Percentiles rank a stretch among this genome's conserved stretches.
phyloP scores from a whole-genome alignment of 2,888 invertebrate genomes.

The Halictus ligatus region DNA sequence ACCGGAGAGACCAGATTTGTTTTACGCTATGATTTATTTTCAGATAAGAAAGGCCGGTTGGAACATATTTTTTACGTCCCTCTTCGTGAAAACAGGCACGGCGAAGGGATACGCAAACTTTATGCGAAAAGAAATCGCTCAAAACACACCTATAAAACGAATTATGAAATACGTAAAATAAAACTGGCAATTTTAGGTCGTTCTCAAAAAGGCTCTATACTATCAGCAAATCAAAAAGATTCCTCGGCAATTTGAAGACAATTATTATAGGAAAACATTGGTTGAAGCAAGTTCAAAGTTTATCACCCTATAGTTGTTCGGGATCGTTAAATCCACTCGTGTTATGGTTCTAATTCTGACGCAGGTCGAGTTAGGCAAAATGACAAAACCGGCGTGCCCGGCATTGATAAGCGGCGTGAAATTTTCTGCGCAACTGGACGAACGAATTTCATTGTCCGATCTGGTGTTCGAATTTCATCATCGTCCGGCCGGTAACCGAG shows the following conservation, averaged over 20 bases:
- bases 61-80: not conserved
- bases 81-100: not conserved
- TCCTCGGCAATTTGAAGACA: too few relatives aligned
- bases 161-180: too few relatives aligned
- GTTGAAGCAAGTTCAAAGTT: not conserved
- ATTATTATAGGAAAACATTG: too few relatives aligned
- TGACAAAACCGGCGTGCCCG: not conserved
- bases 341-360: too few relatives aligned
- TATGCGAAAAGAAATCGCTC: not conserved
- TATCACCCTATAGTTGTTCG: not conserved
- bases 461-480: conserved; percentile 14
- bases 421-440: not conserved
- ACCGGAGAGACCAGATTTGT: not conserved
- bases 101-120: not conserved
- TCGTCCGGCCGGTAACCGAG: conserved; percentile 25
- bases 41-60: not conserved
- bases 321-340: not conserved
- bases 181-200: too few relatives aligned
- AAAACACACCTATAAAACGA: too few relatives aligned
- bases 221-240: too few relatives aligned
- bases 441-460: conserved; percentile 3
- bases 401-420: not conserved
- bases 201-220: too few relatives aligned
- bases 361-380: not conserved
- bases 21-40: not conserved